Base-by-base conservation (phyloP, 2,888 invertebrate species). In the Nesidiocoris tenuis region DNA sequence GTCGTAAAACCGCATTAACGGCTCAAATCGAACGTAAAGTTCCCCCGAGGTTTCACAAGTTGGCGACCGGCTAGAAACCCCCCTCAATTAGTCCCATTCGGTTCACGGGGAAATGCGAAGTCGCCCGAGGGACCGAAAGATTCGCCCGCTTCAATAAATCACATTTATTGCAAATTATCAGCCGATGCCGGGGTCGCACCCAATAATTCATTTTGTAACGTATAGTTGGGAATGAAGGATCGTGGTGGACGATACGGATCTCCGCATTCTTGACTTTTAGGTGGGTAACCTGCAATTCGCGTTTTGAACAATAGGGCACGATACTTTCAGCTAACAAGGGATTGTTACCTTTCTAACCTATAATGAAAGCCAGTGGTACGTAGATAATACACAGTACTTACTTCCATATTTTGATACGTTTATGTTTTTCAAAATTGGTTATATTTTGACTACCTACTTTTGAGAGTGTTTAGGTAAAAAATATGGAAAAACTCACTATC, bases 81-180 rank as follows among this genome's bases (percentile, higher is more conserved):
- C 39, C 39, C 12, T 39, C 39, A 39, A 39, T 39, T 39, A 39
- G 39, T 39, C 39, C 39, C 39, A 39, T 39, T 39, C 39, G 39
- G 39, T 39, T 12, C 5, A n/a, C n/a, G 39, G 12, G 39, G 39
- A 12, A 39, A 39, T 39, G 39, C 39, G 39, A 39, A 39, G 39
- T 39, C 39, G 39, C 39, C 12, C 39, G 39, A 39, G 39, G 39
- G 39, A 12, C 39, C 39, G 39, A 39, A 39, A 39, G 39, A 39
- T 39, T 39, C 39, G 39, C 39, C 39, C 39, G 39, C 5, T 12
- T 39, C 39, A 3, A 39, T 70, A 70, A 70, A 70, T 70, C 70
- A 70, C 25, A 56, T 25, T 59, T 59, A 70, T 70, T 70, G 70
- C 59, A 70, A 70, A 70, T 70, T 70, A 63, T 63, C 21, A 59